Evolutionary conservation across 1,140 invertebrate genomes (phyloP), one percentile per base, ranked within the genome.

Genomic region (Bombyx mori): DNA sequence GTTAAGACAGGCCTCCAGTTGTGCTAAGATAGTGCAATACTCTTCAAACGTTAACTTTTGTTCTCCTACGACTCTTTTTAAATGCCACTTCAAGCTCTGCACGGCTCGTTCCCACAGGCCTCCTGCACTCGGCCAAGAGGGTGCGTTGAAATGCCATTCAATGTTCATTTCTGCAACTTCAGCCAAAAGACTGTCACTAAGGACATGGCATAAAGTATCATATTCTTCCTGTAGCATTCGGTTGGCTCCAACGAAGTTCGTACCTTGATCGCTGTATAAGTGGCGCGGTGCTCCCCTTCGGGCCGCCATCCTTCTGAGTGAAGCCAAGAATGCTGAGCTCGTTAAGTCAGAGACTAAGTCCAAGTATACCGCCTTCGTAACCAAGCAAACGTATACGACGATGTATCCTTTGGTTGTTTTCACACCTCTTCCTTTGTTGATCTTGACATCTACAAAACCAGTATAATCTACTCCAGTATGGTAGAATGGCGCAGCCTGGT

Each of bases 141-240:
- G 47, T 4, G 47, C 47, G 0, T 49, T 49, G 18, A 48, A 48
- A 48, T 48, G 47, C 47, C 6, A 48, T 18, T 49, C 47, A n/a
- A 49, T 49, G 7, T 22, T 1, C 47, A 49, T 49, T 49, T 49
- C 47, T n/a, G 47, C 22, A 18, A 49, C 47, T 49, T 49, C 47
- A 18, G 8, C 22, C 22, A 49, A 49, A 49, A 49, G 22, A 49
- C 47, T 49, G 2, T 2, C 22, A 10, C 10, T 49, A 22, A 49
- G n/a, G 12, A 49, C 22, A 1, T 49, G 10, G 4, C 22, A 3
- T 7, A 49, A 22, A 5, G 6, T n/a, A n/a, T n/a, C 10, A 49
- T 49, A 49, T n/a, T 49, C 10, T 49, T 49, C n/a, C 22, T 49
- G 47, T 49, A 49, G 7, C 47, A 49, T 49, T 49, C 47, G 12